phyloP scores from a whole-genome alignment of 2,888 invertebrate genomes.

The Pandemis cinnamomeana region DNA sequence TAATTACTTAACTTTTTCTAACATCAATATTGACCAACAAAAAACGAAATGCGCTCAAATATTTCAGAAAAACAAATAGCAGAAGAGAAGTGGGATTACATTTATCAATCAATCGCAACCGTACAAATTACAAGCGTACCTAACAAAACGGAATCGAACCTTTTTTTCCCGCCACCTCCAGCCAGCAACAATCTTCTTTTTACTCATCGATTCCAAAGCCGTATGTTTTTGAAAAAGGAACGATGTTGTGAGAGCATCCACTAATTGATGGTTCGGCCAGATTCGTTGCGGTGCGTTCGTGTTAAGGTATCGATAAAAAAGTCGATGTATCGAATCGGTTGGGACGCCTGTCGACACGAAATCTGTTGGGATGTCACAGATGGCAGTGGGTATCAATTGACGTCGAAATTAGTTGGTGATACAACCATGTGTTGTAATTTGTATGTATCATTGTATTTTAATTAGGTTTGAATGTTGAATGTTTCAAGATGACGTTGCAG shows the following conservation, averaged over 20 bases:
- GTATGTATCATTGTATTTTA: constrained; percentile 58
- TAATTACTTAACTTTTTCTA: background rate
- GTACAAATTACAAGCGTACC: constrained; percentile 60
- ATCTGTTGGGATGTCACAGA: constrained; percentile 66
- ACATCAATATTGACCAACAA: background rate
- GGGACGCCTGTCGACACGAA: constrained; percentile 68
- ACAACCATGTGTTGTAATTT: constrained; percentile 65
- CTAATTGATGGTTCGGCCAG: constrained; percentile 74
- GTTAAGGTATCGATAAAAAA: constrained; percentile 54
- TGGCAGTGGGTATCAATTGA: constrained; percentile 58
- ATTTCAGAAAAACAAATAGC: background rate
- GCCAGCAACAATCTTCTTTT: constrained; percentile 56
- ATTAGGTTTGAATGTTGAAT: constrained; percentile 52
- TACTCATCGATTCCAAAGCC: constrained; percentile 67
- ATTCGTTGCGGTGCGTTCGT: constrained; percentile 67
- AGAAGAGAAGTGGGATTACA: constrained; percentile 35
- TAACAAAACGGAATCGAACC: constrained; percentile 67
- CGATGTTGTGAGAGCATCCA: constrained; percentile 73
- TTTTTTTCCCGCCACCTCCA: constrained; percentile 69
- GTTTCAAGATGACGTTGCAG: constrained; percentile 36
- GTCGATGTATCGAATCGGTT: constrained; percentile 75
- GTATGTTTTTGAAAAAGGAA: constrained; percentile 69
- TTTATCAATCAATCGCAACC: constrained; percentile 59
- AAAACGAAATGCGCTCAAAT: background rate
- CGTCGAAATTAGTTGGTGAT: constrained; percentile 59